Evolutionary conservation across 2,113 vertebrate genomes (phyloP).

Genomic region (Melanostigma gelatinosum): DNA sequence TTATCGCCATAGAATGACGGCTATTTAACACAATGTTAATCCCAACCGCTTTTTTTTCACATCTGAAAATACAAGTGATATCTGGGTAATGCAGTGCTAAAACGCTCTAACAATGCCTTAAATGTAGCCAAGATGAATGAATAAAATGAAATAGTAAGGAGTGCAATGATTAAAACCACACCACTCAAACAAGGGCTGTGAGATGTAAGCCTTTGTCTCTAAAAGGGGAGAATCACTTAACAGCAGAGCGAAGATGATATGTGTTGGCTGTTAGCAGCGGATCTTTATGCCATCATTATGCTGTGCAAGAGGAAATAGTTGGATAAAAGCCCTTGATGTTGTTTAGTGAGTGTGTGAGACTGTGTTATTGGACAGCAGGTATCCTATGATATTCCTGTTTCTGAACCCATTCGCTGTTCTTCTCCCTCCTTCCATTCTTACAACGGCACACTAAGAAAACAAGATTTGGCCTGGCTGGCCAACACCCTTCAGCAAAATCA

Average conservation of each 20-base stretch:
- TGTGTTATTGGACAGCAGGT: slow-evolving; percentile 69
- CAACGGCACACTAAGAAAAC: slow-evolving; percentile 77
- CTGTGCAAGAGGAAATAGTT: slow-evolving; percentile 72
- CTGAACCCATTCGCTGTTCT: slow-evolving; percentile 55
- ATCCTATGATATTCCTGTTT: slow-evolving; percentile 69
- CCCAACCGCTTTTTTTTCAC: neutral
- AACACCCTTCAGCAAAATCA: slow-evolving; percentile 84
- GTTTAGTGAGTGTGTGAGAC: slow-evolving; percentile 65
- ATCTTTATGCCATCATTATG: slow-evolving; percentile 72
- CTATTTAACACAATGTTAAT: neutral
- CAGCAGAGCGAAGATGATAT: slow-evolving; percentile 58
- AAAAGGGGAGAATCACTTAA: slow-evolving; percentile 73
- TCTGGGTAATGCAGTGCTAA: slow-evolving; percentile 15
- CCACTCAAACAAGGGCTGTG: slow-evolving; percentile 53
- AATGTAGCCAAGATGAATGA: slow-evolving; percentile 12
- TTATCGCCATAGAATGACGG: neutral
- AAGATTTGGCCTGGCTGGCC: slow-evolving; percentile 74
- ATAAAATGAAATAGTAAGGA: slow-evolving; percentile 24
- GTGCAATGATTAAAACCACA: slow-evolving; percentile 59
- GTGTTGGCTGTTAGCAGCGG: slow-evolving; percentile 72
- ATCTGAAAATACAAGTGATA: neutral
- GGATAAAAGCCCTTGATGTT: slow-evolving; percentile 78
- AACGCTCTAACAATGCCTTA: neutral
- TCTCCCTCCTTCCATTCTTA: slow-evolving; percentile 67
- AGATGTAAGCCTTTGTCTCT: slow-evolving; percentile 61